Evolutionary conservation across 2,797 vertebrate genomes (phyloP).

Genomic region (Adrianichthys oophorus): DNA sequence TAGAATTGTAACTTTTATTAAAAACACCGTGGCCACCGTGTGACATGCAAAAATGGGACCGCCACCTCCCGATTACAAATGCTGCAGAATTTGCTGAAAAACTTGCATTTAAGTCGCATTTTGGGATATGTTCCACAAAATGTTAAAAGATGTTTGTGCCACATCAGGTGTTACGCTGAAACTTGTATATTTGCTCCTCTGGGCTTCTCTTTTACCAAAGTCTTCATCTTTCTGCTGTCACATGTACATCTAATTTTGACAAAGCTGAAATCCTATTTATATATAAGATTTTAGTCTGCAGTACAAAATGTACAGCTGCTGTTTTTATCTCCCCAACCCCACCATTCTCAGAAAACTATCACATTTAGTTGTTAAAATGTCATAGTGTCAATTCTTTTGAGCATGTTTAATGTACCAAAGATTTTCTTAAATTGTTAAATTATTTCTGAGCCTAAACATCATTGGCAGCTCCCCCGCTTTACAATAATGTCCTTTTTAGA

Average conservation of each 20-base stretch:
- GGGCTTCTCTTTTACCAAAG: slow-evolving; percentile 88
- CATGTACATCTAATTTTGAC: slow-evolving; percentile 28
- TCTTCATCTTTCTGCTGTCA: slow-evolving; percentile 69
- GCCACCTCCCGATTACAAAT: too few species aligned
- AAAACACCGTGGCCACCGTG: too few species aligned
- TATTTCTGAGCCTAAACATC: slow-evolving; percentile 4
- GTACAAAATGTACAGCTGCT: slow-evolving; percentile 2
- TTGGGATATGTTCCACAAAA: slow-evolving; percentile 58
- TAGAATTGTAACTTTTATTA: too few species aligned
- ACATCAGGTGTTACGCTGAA: slow-evolving; percentile 60
- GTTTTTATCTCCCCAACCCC: slow-evolving; percentile 19
- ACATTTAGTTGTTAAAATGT: slow-evolving; percentile 16
- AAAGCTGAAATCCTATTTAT: too few species aligned
- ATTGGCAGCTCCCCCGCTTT: slow-evolving; percentile 20
- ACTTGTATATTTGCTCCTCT: slow-evolving; percentile 62
- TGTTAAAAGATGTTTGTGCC: slow-evolving; percentile 66
- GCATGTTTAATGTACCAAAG: slow-evolving; percentile 51
- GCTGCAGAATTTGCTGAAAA: too few species aligned
- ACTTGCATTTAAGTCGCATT: slow-evolving; percentile 74
- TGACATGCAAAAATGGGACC: too few species aligned
- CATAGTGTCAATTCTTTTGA: slow-evolving; percentile 21
- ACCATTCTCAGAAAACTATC: slow-evolving; percentile 14
- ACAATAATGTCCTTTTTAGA: slow-evolving; percentile 60
- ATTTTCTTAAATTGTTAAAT: slow-evolving; percentile 12
- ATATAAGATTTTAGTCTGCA: too few species aligned